A percentile compares a stretch with the other conserved stretches of the same genome.
phyloP scores from a whole-genome alignment of 2,797 vertebrate species.

The Salmo trutta region DNA sequence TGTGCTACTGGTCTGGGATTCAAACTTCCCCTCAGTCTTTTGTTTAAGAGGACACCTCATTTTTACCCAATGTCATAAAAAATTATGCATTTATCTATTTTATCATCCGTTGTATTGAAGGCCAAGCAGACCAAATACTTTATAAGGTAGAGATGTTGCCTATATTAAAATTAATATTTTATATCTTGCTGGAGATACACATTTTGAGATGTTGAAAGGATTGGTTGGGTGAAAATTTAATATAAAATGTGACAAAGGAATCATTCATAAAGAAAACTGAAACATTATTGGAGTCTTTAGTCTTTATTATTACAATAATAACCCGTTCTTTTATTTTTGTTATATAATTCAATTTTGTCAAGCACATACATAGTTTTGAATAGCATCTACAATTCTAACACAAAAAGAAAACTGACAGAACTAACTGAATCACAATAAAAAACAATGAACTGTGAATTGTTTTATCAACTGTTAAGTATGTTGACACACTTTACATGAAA shows the following conservation, averaged over 20 bases:
- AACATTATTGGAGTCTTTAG: background rate
- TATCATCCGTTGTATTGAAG: background rate
- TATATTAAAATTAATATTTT: background rate
- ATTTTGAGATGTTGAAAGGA: background rate
- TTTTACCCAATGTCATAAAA: background rate
- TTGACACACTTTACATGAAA: background rate
- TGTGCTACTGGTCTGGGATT: conserved; percentile 23
- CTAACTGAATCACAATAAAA: background rate
- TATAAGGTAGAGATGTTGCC: background rate
- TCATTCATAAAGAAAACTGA: background rate
- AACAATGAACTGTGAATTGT: background rate
- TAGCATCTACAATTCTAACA: background rate
- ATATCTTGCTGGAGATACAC: background rate
- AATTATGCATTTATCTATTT: no score
- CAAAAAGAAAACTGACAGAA: background rate
- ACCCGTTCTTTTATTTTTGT: background rate
- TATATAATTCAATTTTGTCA: background rate
- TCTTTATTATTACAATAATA: background rate
- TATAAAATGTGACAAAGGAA: background rate
- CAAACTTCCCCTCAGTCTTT: background rate
- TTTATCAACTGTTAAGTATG: background rate
- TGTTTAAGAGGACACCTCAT: background rate
- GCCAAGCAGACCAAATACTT: background rate
- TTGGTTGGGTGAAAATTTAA: background rate
- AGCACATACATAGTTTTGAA: background rate